Conservation (phyloP, 2,888 invertebrate genomes). For the Hydroisotoma schaefferi region DNA sequence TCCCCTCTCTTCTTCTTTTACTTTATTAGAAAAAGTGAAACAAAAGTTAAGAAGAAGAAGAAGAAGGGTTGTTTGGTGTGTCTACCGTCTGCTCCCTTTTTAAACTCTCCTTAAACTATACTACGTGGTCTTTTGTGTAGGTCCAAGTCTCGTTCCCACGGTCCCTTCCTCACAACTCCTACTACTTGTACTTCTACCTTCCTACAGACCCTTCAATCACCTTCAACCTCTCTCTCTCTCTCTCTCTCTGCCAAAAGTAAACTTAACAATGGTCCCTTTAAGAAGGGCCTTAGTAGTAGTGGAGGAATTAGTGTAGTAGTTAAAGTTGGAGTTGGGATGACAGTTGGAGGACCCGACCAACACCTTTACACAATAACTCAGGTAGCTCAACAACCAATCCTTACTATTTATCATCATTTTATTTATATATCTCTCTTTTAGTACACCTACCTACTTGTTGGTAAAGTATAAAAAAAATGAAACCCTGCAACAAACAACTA, state of each 20-base stretch:
- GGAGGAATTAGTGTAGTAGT: too few species aligned
- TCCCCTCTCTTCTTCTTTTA: too few species aligned
- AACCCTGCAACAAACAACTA: not conserved
- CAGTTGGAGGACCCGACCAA: slow-evolving; percentile 9
- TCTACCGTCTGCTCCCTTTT: slow-evolving; percentile 3
- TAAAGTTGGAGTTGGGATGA: not conserved
- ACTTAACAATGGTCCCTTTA: too few species aligned
- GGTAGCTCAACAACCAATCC: slow-evolving; percentile 1
- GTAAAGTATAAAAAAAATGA: not conserved
- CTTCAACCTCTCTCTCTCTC: not conserved
- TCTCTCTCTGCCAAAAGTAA: too few species aligned
- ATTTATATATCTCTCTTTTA: not conserved
- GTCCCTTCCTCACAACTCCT: not conserved
- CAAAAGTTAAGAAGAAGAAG: not conserved
- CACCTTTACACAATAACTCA: not conserved
- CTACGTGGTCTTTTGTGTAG: not conserved
- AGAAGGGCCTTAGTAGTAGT: too few species aligned
- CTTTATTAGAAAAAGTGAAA: not conserved
- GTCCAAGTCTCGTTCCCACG: slow-evolving; percentile 6
- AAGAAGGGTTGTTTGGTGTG: not conserved
- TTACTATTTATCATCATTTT: slow-evolving; percentile 4
- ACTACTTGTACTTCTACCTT: not conserved
- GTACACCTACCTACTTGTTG: not conserved
- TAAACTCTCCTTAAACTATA: not conserved
- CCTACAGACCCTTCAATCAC: not conserved